Evolutionary conservation across 2,797 vertebrate genomes (phyloP).

Genomic region (Eulemur rubriventer): DNA sequence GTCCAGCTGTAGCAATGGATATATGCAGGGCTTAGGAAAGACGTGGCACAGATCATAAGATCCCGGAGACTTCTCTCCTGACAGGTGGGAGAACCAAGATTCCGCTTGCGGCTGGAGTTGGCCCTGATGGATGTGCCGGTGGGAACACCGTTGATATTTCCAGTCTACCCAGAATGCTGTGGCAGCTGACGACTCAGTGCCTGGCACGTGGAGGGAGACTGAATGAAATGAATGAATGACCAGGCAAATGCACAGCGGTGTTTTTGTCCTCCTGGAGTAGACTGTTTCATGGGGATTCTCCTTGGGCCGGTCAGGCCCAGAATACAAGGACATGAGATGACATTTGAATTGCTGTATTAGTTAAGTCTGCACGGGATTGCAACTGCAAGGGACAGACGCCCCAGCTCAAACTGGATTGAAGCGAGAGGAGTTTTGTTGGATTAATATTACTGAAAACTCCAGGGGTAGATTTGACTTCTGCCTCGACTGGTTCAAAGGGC

Average conservation of each 20-base stretch:
- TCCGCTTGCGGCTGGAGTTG: not conserved
- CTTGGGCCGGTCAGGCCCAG: not conserved
- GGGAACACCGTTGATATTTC: not conserved
- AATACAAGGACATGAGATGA: not conserved
- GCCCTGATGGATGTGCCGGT: not conserved
- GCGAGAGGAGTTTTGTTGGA: not conserved
- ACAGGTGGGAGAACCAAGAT: not conserved
- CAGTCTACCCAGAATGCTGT: not conserved
- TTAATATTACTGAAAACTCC: not conserved
- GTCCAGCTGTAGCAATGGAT: not conserved
- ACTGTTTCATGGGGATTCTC: not conserved
- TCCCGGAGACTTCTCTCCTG: not conserved
- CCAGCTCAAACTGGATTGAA: not conserved
- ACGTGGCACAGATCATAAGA: not conserved
- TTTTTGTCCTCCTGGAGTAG: not conserved
- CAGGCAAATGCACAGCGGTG: not conserved
- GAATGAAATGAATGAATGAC: not conserved
- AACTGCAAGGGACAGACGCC: not conserved
- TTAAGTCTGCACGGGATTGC: not conserved
- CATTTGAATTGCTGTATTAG: not conserved
- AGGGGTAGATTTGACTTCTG: not conserved
- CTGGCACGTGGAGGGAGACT: not conserved
- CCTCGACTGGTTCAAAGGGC: not conserved
- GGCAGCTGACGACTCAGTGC: not conserved
- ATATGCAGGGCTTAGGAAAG: conserved; percentile 27